A percentile compares a stretch with the other conserved stretches of the same genome.
phyloP scores from a whole-genome alignment of 1,140 invertebrate genomes.

The Bathynomus jamesi region DNA sequence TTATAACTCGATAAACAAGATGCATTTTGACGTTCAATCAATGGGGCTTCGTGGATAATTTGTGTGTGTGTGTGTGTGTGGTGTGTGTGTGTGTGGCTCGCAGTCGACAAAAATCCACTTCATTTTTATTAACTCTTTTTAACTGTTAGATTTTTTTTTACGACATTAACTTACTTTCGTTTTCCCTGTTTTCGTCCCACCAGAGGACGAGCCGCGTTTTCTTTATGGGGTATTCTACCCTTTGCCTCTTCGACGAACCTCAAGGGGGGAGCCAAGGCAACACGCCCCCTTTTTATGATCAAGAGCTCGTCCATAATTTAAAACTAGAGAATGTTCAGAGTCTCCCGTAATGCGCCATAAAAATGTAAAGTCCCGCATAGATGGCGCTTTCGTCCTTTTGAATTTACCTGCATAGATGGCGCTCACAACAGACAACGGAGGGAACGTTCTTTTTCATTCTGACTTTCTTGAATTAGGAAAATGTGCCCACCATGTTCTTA shows the following conservation, averaged over 20 bases:
- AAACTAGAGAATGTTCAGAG: not conserved
- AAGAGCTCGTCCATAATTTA: not conserved
- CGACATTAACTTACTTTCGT: not conserved
- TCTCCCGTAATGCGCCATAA: not conserved
- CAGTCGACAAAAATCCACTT: too few species aligned
- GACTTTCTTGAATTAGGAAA: too few species aligned
- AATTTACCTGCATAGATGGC: not conserved
- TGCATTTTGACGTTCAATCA: too few species aligned
- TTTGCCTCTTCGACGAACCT: not conserved
- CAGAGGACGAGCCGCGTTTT: not conserved
- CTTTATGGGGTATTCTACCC: not conserved
- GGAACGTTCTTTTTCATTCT: too few species aligned
- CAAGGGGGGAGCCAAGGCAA: too few species aligned
- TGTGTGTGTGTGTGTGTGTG: too few species aligned
- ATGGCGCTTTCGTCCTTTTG: not conserved
- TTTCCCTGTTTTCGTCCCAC: not conserved
- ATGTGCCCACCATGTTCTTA: too few species aligned
- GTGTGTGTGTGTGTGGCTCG: too few species aligned
- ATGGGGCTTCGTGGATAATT: too few species aligned
- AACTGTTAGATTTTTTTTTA: not conserved
- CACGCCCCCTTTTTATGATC: constrained; percentile 1
- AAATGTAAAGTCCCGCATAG: not conserved
- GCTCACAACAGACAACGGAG: not conserved
- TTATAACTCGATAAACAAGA: too few species aligned
- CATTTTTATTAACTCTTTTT: constrained; percentile 2